Percentiles rank a stretch among this genome's conserved stretches.
phyloP scores from a whole-genome alignment of 2,797 vertebrate species.

The Eupleurogrammus muticus region DNA sequence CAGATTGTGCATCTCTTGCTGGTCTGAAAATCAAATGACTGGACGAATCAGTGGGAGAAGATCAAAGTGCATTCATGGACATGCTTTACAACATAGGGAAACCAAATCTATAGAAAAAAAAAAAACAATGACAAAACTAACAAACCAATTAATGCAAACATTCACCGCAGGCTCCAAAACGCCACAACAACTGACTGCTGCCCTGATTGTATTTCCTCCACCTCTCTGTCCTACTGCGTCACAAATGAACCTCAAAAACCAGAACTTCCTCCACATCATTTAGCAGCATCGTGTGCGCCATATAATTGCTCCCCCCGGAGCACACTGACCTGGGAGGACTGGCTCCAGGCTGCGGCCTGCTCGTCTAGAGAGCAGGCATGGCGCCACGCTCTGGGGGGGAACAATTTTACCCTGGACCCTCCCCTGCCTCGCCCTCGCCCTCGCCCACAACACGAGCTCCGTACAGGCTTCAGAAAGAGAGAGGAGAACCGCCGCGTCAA shows the following conservation, averaged over 20 bases:
- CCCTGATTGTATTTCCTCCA: slow-evolving; percentile 31
- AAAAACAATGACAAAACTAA: slow-evolving; percentile 43
- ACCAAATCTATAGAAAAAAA: neutral
- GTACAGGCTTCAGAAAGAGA: slow-evolving; percentile 87
- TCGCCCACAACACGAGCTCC: slow-evolving; percentile 87
- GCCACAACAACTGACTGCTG: slow-evolving; percentile 57
- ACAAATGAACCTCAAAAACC: slow-evolving; percentile 56
- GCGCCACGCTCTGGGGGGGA: slow-evolving; percentile 87
- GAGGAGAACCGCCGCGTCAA: slow-evolving; percentile 84
- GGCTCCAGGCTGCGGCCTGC: slow-evolving; percentile 88
- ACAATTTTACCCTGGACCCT: slow-evolving; percentile 85
- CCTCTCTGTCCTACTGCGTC: slow-evolving; percentile 26
- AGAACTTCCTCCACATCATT: slow-evolving; percentile 64
- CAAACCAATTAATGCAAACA: slow-evolving; percentile 47
- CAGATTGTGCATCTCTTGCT: slow-evolving; percentile 49
- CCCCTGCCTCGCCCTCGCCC: slow-evolving; percentile 83
- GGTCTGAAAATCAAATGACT: slow-evolving; percentile 62
- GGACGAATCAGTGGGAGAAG: slow-evolving; percentile 47
- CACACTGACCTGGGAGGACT: slow-evolving; percentile 89
- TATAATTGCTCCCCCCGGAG: slow-evolving; percentile 87
- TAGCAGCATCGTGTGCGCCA: slow-evolving; percentile 65
- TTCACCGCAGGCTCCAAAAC: slow-evolving; percentile 47
- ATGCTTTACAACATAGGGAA: slow-evolving; percentile 40
- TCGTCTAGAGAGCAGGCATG: slow-evolving; percentile 89
- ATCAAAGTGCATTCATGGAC: slow-evolving; percentile 31